These are phyloP conservation scores for Heteromyza rotundicornis DNA, from an alignment of 2,888 invertebrate species.

Conservation along the genomic window DNA sequence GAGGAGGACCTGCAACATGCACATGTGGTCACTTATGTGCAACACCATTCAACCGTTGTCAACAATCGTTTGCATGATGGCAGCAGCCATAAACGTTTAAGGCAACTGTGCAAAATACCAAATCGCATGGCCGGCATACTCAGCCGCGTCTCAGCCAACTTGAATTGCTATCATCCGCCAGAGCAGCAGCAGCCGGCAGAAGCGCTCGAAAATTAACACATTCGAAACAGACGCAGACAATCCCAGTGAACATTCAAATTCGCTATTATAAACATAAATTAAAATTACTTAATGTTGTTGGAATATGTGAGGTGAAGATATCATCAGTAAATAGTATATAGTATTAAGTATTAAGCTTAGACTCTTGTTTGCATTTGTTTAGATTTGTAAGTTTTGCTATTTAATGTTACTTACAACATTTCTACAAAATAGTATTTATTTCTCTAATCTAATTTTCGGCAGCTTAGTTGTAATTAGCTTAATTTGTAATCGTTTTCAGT, in stretches of 20 bases:
- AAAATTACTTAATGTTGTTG: background rate
- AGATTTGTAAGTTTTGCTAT: background rate
- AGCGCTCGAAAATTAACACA: conserved; percentile 14
- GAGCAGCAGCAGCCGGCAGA: conserved; percentile 15
- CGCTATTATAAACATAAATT: background rate
- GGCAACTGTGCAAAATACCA: conserved; percentile 39
- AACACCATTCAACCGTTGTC: conserved; percentile 21
- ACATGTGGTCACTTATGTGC: conserved; percentile 28
- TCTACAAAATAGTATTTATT: conserved; percentile 4
- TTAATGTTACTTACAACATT: background rate
- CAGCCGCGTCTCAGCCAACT: conserved; percentile 43
- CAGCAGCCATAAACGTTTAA: background rate
- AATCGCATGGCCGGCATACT: conserved; percentile 39
- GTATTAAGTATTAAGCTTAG: conserved; percentile 4
- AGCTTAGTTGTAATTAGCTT: background rate
- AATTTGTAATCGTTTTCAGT: no score
- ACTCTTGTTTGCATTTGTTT: background rate
- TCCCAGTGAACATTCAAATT: conserved; percentile 35
- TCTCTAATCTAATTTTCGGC: background rate
- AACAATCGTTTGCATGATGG: background rate
- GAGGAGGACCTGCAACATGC: conserved; percentile 46
- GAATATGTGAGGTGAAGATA: background rate
- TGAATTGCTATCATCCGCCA: conserved; percentile 47
- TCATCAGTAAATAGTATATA: conserved; percentile 4
- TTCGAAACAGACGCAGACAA: conserved; percentile 32